A percentile compares a stretch with the other conserved stretches of the same genome.
Conservation (phyloP, 2,113 vertebrate species). For the Pelusios castaneus region DNA sequence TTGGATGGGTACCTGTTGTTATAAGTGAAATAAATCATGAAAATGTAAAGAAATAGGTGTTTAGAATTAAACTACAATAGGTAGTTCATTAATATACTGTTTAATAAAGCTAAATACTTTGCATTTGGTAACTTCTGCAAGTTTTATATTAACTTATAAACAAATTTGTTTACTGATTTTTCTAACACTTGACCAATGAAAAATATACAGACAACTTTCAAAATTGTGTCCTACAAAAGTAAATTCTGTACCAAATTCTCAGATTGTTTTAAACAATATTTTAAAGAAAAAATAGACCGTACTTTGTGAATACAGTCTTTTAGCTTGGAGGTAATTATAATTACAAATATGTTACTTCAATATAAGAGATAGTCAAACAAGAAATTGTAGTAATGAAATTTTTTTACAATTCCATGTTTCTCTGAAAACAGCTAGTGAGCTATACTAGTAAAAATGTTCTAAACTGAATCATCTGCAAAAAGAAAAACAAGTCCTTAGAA, state of each 20-base stretch:
- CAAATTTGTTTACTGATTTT: background rate
- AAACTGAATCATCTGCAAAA: background rate
- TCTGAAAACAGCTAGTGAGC: background rate
- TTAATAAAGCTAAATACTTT: background rate
- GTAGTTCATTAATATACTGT: background rate
- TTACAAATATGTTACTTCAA: background rate
- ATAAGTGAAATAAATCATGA: conserved; percentile 3
- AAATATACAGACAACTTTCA: background rate
- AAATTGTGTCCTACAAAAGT: background rate
- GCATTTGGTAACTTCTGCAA: background rate
- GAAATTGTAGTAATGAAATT: background rate
- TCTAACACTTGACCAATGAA: background rate
- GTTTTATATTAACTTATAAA: background rate
- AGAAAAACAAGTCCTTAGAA: background rate
- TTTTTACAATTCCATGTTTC: background rate
- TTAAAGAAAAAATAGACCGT: background rate
- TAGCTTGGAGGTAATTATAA: background rate
- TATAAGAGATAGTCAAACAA: background rate
- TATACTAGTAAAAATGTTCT: background rate
- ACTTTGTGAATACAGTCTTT: background rate
- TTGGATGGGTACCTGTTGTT: background rate
- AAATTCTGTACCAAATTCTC: background rate
- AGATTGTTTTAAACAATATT: background rate
- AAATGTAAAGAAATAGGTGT: conserved; percentile 14
- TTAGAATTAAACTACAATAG: background rate